phyloP scores from a whole-genome alignment of 2,797 vertebrate genomes.

The Enteromius paludinosus region DNA sequence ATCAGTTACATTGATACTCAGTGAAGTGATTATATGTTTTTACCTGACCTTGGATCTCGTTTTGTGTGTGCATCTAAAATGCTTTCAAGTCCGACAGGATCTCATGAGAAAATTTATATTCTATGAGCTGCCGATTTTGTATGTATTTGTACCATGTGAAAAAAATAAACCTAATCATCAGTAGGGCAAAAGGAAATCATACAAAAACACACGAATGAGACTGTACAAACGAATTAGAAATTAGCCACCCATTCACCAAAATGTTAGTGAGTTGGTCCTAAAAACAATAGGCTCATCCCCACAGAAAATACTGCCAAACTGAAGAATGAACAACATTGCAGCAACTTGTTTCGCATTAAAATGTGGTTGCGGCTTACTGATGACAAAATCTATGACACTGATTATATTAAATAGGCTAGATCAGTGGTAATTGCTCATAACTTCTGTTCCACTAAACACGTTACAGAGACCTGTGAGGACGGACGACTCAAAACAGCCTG shows the following conservation, averaged over 20 bases:
- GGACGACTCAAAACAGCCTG: neutral
- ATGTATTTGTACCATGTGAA: neutral
- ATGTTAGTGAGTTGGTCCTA: neutral
- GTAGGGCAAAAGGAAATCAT: neutral
- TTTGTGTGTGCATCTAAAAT: neutral
- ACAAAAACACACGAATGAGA: neutral
- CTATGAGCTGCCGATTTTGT: neutral
- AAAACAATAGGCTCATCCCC: neutral
- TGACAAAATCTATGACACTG: neutral
- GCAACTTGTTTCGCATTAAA: neutral
- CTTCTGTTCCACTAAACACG: neutral
- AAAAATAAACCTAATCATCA: neutral
- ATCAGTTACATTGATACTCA: conserved; percentile 19
- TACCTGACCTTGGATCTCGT: neutral
- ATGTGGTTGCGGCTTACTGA: neutral
- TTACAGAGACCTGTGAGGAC: neutral
- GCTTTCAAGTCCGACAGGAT: neutral
- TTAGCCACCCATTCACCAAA: neutral
- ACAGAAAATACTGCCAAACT: neutral
- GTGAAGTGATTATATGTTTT: neutral
- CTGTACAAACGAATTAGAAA: neutral
- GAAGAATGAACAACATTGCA: neutral
- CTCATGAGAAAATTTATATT: neutral
- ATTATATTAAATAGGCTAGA: neutral
- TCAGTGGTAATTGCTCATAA: no score